Percentiles rank a stretch among this genome's conserved stretches.
phyloP scores from a whole-genome alignment of 2,888 invertebrate genomes.

The Nowickia ferox region DNA sequence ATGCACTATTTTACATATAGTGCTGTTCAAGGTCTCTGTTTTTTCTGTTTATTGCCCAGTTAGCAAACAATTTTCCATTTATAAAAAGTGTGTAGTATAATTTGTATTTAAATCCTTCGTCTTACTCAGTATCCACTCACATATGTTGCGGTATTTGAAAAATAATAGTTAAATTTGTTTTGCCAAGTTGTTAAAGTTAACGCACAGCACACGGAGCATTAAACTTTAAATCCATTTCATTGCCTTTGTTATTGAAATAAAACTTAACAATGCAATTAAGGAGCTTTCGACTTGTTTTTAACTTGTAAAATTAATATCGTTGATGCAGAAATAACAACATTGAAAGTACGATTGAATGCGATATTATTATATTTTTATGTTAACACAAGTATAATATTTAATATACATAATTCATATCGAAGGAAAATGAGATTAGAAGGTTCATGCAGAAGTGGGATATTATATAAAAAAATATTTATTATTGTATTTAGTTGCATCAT shows the following conservation, averaged over 20 bases:
- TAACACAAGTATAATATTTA: neutral
- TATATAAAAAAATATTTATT: neutral
- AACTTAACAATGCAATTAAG: slow-evolving; percentile 15
- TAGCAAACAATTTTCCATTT: too few species aligned
- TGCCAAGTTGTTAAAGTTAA: slow-evolving; percentile 7
- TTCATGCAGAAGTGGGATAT: neutral
- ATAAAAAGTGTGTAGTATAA: too few species aligned
- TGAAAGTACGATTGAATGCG: slow-evolving; percentile 4
- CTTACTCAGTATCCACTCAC: neutral
- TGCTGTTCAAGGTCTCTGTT: too few species aligned
- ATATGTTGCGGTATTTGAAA: neutral
- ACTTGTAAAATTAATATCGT: slow-evolving; percentile 27
- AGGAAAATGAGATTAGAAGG: neutral
- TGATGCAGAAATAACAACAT: neutral
- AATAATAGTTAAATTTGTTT: slow-evolving; percentile 23
- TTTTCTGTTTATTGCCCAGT: too few species aligned
- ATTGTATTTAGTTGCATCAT: neutral
- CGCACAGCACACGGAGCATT: neutral
- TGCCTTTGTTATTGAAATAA: slow-evolving; percentile 17
- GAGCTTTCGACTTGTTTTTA: slow-evolving; percentile 14
- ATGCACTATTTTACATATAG: too few species aligned
- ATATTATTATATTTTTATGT: neutral
- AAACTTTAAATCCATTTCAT: slow-evolving; percentile 19
- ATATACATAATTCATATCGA: neutral
- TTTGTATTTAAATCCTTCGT: neutral